Base-by-base conservation (phyloP, 37 sponge, comb jelly and placozoan species). In the Amphimedon queenslandica region DNA sequence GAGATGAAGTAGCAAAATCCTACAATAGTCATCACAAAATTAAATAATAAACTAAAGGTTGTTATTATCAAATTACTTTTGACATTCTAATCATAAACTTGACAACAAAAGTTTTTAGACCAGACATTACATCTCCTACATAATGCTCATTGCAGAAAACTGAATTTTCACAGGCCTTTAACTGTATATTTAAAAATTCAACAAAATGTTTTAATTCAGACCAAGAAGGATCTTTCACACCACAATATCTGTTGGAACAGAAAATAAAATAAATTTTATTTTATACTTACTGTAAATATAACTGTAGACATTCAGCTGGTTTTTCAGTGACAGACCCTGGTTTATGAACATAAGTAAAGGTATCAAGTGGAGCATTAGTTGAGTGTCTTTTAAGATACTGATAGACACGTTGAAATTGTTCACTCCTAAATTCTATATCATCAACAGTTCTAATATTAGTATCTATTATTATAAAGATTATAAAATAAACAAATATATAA, bases 11-110 rank as follows among this genome's bases (percentile, higher is more conserved):
- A 23, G 82, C 69, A 68, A 82, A 82, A 55, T 64, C 77, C 66
- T 73, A 55, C 1, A n/a, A n/a, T n/a, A n/a, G n/a, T n/a, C n/a
- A n/a, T n/a, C n/a, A n/a, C n/a, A n/a, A n/a, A n/a, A n/a, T n/a
- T n/a, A n/a, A n/a, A n/a, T n/a, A n/a, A n/a, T n/a, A n/a, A n/a
- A n/a, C n/a, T n/a, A 47, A 8, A 47, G 53, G 53, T 18, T 47
- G 13, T 18, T 8, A 47, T 47, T 8, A 47, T 18, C 53, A 47
- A 47, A 47, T 8, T 47, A 87, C 87, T 60, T 58, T 37, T 20
- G 93, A 84, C 96, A 95, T 95, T 47, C 51, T 63, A 18, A 95
- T 81, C 89, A 95, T 84, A 67, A 95, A 90, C 37, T 84, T 88
- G 11, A 88, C 83, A 1, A 95, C 92, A 87, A 95, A 95, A 21